Conservation (phyloP, 2,797 vertebrate genomes). For the Brotula barbata region DNA sequence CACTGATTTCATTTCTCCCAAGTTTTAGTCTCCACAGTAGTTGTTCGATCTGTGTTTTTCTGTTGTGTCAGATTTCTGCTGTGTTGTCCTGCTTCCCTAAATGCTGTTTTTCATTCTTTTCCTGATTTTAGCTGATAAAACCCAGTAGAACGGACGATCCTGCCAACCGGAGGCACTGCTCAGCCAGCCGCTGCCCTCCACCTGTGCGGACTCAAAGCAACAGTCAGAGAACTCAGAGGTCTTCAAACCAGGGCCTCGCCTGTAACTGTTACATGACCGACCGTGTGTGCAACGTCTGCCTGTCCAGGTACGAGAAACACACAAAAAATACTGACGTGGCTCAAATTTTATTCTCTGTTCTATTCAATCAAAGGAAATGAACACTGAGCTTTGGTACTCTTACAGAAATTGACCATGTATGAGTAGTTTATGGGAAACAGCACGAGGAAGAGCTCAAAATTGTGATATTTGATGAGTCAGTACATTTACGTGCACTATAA, state of each 20-base stretch:
- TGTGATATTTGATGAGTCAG: not conserved
- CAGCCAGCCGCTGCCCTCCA: slow-evolving; percentile 73
- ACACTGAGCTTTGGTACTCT: not conserved
- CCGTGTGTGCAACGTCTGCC: slow-evolving; percentile 91
- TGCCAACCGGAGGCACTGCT: slow-evolving; percentile 72
- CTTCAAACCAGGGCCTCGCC: slow-evolving; percentile 73
- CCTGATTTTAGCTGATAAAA: slow-evolving; percentile 78
- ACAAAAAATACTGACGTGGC: no score
- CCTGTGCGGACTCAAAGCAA: slow-evolving; percentile 72
- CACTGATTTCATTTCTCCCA: no score
- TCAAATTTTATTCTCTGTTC: not conserved
- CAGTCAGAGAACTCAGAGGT: slow-evolving; percentile 77
- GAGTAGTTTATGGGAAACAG: not conserved
- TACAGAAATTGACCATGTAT: not conserved
- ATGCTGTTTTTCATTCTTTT: not conserved
- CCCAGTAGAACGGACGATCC: slow-evolving; percentile 78
- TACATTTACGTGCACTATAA: no score
- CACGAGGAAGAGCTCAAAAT: not conserved
- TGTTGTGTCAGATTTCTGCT: no score
- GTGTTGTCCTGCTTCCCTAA: no score
- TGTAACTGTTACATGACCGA: slow-evolving; percentile 92
- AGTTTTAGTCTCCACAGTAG: no score
- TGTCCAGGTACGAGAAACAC: slow-evolving; percentile 84
- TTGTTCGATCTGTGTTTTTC: no score
- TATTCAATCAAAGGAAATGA: not conserved